Evolutionary conservation across 2,797 vertebrate genomes (phyloP), one percentile per base, ranked within the genome.

Genomic region (Gymnoscopelus braueri): DNA sequence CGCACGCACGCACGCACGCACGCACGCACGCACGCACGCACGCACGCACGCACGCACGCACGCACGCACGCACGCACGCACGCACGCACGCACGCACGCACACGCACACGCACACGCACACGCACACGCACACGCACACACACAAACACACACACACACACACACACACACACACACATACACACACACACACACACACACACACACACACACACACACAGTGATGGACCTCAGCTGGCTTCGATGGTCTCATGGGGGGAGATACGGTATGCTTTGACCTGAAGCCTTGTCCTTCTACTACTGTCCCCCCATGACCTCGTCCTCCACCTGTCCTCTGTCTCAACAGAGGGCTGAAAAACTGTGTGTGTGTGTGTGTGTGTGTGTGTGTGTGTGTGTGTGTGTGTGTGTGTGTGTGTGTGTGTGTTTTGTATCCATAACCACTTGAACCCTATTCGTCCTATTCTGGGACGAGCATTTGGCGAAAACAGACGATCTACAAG

Each of bases 191-290:
- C 49, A 51, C 49, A 51, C 49, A 51, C 49, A 51, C 49, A 51
- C 50, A 51, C 13, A 51, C 50, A 51, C 50, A 51, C 53, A 54
- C n/a, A 23, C 53, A 23, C 51, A 65, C 32, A 67, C 56, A n/a
- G 57, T 3, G 54, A 65, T 65, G 60, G 55, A 74, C 29, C 26
- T 67, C 74, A 77, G 51, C 59, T 50, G 62, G 56, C 51, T 26
- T 39, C 56, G 60, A 52, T 32, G 50, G 58, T 48, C 24, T 44
- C 39, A 44, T 9, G 39, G 39, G 39, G 39, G 39, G 39, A 10
- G 47, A 59, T n/a, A 5, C 39, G 39, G 39, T 56, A 51, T n/a
- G 51, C 64, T 67, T 32, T 73, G 81, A 84, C 74, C 75, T 53
- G 35, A 53, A 67, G 72, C 80, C 61, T 66, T 51, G 32, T 9